A percentile compares a stretch with the other conserved stretches of the same genome.
phyloP scores from a whole-genome alignment of 2,113 vertebrate species.

The Beaufortia kweichowensis region DNA sequence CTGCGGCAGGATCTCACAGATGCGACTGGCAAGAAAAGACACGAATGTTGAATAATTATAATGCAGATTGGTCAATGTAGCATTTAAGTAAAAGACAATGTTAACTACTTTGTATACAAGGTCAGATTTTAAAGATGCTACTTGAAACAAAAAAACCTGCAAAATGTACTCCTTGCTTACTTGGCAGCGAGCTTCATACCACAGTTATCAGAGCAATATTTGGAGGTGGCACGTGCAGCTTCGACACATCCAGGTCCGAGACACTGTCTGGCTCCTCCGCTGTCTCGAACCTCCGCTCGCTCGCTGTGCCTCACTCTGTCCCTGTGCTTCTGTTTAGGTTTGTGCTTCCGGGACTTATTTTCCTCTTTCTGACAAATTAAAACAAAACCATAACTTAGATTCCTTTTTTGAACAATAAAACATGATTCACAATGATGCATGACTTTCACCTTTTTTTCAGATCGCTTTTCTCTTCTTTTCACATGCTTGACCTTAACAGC shows the following conservation, averaged over 20 bases:
- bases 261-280: conserved; percentile 78
- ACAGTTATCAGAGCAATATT: conserved; percentile 92
- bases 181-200: conserved; percentile 93
- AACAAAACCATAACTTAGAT: background rate
- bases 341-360: conserved; percentile 80
- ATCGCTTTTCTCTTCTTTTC: conserved; percentile 91
- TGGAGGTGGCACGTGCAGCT: conserved; percentile 75
- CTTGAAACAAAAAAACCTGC: no score
- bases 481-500: conserved; percentile 94
- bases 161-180: conserved; percentile 73
- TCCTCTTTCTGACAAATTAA: conserved; percentile 78
- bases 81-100: no score
- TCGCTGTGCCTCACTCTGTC: conserved; percentile 83
- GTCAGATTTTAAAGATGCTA: background rate
- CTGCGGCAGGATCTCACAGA: conserved; percentile 95
- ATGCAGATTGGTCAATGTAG: background rate
- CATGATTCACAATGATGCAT: background rate
- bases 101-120: no score
- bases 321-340: conserved; percentile 89
- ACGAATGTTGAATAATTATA: background rate
- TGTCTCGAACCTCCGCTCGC: conserved; percentile 74
- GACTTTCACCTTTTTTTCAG: conserved; percentile 83
- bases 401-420: background rate
- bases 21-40: conserved; percentile 73
- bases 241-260: conserved; percentile 87